Evolutionary conservation across 2,888 invertebrate genomes (phyloP).

Genomic region (Cybosia mesomella): DNA sequence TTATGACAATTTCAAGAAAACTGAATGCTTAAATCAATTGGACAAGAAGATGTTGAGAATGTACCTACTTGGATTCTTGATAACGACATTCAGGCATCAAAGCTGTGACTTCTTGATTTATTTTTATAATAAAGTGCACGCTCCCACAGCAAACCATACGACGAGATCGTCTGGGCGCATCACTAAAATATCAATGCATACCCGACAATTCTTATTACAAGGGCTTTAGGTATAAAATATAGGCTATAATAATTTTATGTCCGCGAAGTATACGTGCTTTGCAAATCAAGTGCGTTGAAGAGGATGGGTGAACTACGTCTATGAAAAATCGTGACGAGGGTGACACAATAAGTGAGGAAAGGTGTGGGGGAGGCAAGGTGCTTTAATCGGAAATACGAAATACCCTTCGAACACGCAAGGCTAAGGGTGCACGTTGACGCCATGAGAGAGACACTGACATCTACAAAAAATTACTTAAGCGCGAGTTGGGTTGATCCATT

Average conservation of each 20-base stretch:
- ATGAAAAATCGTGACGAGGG: conserved; percentile 85
- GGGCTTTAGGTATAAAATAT: conserved; percentile 62
- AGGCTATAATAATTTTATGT: conserved; percentile 48
- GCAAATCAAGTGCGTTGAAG: conserved; percentile 85
- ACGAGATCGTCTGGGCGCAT: conserved; percentile 68
- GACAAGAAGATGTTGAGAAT: conserved; percentile 61
- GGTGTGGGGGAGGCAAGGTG: conserved; percentile 72
- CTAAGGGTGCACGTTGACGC: conserved; percentile 49
- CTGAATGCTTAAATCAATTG: conserved; percentile 33
- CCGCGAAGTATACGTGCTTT: conserved; percentile 74
- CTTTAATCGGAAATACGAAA: conserved; percentile 81
- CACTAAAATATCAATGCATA: conserved; percentile 54
- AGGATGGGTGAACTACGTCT: conserved; percentile 78
- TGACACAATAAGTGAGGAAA: conserved; percentile 77
- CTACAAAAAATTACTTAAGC: conserved; percentile 8
- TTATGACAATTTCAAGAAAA: not conserved
- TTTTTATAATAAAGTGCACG: conserved; percentile 72
- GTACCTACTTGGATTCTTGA: conserved; percentile 63
- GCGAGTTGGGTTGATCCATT: not conserved
- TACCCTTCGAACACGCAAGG: conserved; percentile 55
- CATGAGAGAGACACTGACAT: conserved; percentile 24
- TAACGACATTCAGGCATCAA: conserved; percentile 73
- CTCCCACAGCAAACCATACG: conserved; percentile 64
- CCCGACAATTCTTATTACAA: conserved; percentile 53
- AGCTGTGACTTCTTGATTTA: conserved; percentile 70